A percentile compares a stretch with the other conserved stretches of the same genome.
Evolutionary conservation across 1,140 invertebrate species (phyloP).

Genomic region (Pseudomyrmex cubaensis): DNA sequence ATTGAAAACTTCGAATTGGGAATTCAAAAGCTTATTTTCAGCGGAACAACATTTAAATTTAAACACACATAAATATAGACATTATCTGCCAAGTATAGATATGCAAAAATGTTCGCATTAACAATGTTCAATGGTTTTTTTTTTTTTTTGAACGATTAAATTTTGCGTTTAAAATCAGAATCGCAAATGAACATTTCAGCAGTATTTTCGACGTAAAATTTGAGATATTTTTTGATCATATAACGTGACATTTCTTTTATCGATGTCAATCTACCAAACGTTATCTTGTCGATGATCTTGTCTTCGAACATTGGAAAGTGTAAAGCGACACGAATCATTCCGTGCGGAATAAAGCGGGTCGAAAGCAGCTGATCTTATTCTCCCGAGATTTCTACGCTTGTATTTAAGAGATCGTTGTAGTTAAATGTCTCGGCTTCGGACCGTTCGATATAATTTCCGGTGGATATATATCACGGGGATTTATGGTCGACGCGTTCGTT

Average conservation of each 20-base stretch:
- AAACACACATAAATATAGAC: no score
- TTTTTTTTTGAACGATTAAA: background rate
- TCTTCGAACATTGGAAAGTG: background rate
- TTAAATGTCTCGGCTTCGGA: conserved; percentile 10
- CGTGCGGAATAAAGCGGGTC: background rate
- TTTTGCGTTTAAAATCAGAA: background rate
- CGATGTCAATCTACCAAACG: background rate
- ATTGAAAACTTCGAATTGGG: no score
- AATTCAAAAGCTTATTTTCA: no score
- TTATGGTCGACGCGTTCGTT: conserved; percentile 24
- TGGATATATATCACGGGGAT: conserved; percentile 39
- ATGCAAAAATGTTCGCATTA: no score
- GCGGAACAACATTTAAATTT: no score
- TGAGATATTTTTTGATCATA: background rate
- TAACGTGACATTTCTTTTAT: background rate
- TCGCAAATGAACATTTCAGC: no score
- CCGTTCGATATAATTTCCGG: conserved; percentile 48
- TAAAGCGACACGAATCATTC: background rate
- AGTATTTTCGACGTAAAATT: background rate
- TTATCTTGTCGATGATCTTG: background rate
- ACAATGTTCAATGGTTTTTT: background rate
- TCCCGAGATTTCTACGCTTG: conserved; percentile 7
- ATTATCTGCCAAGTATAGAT: no score
- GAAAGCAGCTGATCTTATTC: background rate
- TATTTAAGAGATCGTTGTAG: background rate